Percentiles rank a stretch among this genome's conserved stretches.
These are phyloP conservation scores for Pterocles orientalis DNA, from an alignment of 2,113 vertebrate genomes.

Conservation along the genomic window DNA sequence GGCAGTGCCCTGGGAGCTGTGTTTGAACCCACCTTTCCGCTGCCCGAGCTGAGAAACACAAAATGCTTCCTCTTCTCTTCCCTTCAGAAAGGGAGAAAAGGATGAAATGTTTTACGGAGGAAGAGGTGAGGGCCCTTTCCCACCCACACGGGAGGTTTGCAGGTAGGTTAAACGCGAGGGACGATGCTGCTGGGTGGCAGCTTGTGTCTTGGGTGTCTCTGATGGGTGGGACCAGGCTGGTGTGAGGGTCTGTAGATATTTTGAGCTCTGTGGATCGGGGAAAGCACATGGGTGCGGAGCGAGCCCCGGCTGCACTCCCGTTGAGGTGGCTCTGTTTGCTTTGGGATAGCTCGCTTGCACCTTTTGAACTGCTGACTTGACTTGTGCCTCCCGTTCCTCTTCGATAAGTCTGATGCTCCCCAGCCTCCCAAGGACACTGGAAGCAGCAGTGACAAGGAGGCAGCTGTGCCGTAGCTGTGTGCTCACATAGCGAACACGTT, in stretches of 20 bases:
- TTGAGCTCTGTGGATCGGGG: background rate
- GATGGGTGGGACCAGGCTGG: background rate
- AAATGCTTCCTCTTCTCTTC: background rate
- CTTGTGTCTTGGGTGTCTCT: background rate
- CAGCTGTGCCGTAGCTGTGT: background rate
- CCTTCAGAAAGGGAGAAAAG: background rate
- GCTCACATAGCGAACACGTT: fast-evolving
- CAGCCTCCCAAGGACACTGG: background rate
- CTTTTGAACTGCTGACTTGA: background rate
- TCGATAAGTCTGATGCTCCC: fast-evolving
- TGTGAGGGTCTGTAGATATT: background rate
- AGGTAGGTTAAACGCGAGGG: background rate
- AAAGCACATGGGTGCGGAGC: background rate
- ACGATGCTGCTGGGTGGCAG: background rate
- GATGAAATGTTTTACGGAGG: background rate
- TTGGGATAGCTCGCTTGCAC: background rate
- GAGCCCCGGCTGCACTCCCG: fast-evolving
- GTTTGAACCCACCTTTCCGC: background rate
- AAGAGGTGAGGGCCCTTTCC: background rate
- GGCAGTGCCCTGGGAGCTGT: background rate
- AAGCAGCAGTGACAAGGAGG: background rate
- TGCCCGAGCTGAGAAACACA: background rate
- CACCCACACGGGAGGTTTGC: background rate
- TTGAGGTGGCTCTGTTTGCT: background rate
- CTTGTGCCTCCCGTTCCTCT: background rate